A percentile compares a stretch with the other conserved stretches of the same genome.
Conservation (phyloP, 2,113 vertebrate species). For the Natator depressus region DNA sequence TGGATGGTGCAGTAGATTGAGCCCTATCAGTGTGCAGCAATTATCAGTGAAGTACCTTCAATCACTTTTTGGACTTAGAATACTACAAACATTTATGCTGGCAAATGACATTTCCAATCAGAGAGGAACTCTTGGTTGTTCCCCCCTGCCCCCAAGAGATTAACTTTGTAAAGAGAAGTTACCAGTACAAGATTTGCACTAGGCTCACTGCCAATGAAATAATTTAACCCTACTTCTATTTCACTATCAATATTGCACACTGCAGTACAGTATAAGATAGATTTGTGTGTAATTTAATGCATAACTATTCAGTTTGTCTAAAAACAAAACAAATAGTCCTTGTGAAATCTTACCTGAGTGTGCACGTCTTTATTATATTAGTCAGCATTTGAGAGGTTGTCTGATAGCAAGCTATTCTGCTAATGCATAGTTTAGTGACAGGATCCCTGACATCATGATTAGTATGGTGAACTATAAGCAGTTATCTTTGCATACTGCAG, state of each 20-base stretch:
- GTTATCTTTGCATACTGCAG: conserved; percentile 16
- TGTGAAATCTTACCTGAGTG: background rate
- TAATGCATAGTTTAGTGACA: conserved; percentile 31
- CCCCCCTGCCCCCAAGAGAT: background rate
- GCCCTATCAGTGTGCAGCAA: background rate
- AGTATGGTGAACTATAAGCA: background rate
- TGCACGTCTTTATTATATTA: background rate
- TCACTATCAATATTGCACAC: background rate
- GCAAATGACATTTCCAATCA: background rate
- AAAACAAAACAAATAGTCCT: background rate
- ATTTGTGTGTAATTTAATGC: background rate
- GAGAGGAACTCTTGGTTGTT: background rate
- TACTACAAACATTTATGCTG: background rate
- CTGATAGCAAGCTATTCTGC: conserved; percentile 16
- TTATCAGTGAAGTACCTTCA: conserved; percentile 9
- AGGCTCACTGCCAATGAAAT: background rate
- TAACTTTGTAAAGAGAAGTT: background rate
- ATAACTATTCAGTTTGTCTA: background rate
- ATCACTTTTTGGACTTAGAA: background rate
- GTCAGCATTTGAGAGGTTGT: background rate
- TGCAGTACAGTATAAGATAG: background rate
- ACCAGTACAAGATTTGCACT: conserved; percentile 17
- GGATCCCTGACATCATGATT: background rate
- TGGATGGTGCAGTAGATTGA: background rate
- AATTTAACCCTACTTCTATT: background rate